A percentile compares a stretch with the other conserved stretches of the same genome.
Evolutionary conservation across 64 coral and sea anemone genomes (phyloP).

Genomic region (Stichodactyla helianthus): DNA sequence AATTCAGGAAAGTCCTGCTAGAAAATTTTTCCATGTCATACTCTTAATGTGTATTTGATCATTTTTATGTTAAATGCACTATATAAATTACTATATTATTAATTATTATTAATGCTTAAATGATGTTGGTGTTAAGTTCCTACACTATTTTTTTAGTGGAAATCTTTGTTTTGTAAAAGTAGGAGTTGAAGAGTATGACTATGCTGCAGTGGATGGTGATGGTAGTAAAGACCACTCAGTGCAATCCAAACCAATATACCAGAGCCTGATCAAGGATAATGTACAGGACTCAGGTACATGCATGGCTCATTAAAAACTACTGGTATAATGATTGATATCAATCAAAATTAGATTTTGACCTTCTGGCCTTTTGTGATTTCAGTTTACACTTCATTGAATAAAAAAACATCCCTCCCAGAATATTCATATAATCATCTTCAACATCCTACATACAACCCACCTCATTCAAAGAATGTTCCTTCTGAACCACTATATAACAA

Average conservation of each 20-base stretch:
- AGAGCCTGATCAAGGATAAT: conserved; percentile 2
- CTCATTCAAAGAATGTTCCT: not conserved
- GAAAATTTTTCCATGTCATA: too few species aligned
- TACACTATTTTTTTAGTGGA: not conserved
- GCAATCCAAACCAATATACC: not conserved
- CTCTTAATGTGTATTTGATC: too few species aligned
- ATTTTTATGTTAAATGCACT: too few species aligned
- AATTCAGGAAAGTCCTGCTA: too few species aligned
- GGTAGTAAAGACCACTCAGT: not conserved
- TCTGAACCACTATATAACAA: not conserved
- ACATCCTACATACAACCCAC: not conserved
- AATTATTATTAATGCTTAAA: not conserved
- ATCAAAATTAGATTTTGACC: not conserved
- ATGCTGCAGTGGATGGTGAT: conserved; percentile 9
- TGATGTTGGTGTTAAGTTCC: not conserved
- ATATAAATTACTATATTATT: too few species aligned
- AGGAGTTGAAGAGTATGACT: conserved; percentile 8
- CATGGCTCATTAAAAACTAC: too few species aligned
- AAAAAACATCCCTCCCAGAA: not conserved
- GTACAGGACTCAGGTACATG: not conserved
- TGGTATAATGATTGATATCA: not conserved
- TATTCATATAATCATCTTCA: not conserved
- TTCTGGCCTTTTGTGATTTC: not conserved
- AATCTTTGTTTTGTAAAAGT: not conserved
- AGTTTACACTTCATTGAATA: not conserved